phyloP scores from a whole-genome alignment of 2,888 invertebrate genomes.

The Unio pictorum region DNA sequence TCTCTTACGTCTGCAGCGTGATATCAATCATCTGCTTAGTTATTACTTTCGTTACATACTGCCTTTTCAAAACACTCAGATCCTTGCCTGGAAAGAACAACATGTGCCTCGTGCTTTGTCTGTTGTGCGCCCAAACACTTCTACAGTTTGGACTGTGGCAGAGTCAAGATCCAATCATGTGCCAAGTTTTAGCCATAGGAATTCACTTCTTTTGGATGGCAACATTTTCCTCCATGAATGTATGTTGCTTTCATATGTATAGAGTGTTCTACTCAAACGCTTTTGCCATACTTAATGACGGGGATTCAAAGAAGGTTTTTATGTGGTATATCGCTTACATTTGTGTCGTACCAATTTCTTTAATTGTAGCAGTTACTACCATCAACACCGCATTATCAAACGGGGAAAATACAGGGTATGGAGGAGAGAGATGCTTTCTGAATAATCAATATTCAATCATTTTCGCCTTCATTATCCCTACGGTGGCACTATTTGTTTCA shows the following conservation, averaged over 20 bases:
- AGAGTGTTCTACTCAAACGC: not conserved
- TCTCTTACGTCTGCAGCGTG: slow-evolving; percentile 15
- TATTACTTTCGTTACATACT: slow-evolving; percentile 36
- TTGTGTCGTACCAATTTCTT: slow-evolving; percentile 12
- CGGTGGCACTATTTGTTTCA: slow-evolving; percentile 25
- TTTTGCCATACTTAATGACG: not conserved
- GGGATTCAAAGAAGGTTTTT: not conserved
- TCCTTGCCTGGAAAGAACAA: slow-evolving; percentile 43
- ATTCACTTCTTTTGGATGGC: slow-evolving; percentile 45
- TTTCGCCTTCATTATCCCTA: slow-evolving; percentile 41
- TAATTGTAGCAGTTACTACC: slow-evolving; percentile 13
- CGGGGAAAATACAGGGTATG: slow-evolving; percentile 26
- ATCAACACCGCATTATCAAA: slow-evolving; percentile 10
- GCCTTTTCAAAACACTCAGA: slow-evolving; percentile 28
- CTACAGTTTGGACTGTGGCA: slow-evolving; percentile 26
- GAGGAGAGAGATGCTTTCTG: slow-evolving; percentile 25
- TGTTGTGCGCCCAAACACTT: slow-evolving; percentile 35
- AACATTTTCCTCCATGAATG: slow-evolving; percentile 38
- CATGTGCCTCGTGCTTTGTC: slow-evolving; percentile 31
- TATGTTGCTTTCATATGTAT: slow-evolving; percentile 44
- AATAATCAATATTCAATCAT: slow-evolving; percentile 11
- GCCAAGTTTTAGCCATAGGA: slow-evolving; percentile 23
- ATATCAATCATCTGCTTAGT: slow-evolving; percentile 33
- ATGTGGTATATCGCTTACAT: slow-evolving; percentile 13
- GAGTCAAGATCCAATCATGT: slow-evolving; percentile 5